These are phyloP conservation scores for Augochlorella aurata DNA, from an alignment of 2,888 invertebrate genomes.

Conservation along the genomic window DNA sequence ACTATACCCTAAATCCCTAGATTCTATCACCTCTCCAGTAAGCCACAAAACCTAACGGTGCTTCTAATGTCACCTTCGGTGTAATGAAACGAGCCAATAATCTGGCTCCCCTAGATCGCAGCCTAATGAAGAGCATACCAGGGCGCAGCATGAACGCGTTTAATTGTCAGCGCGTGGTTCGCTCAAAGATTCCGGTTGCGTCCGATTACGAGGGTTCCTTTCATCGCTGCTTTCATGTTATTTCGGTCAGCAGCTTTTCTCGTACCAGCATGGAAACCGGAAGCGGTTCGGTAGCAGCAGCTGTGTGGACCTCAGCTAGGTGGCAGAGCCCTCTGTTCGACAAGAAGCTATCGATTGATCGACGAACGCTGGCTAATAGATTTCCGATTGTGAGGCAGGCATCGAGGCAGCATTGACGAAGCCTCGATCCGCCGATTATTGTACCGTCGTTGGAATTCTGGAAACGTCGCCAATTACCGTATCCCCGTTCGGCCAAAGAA, in stretches of 20 bases:
- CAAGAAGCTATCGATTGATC: slow-evolving; percentile 26
- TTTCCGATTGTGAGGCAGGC: slow-evolving; percentile 28
- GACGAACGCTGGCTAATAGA: slow-evolving; percentile 22
- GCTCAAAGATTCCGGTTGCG: slow-evolving; percentile 22
- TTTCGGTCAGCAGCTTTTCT: slow-evolving; percentile 13
- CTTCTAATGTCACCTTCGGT: neutral
- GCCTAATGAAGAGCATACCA: neutral
- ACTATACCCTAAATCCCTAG: too few relatives aligned
- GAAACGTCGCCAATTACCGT: slow-evolving; percentile 40
- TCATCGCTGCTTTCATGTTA: slow-evolving; percentile 6
- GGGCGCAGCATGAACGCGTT: neutral
- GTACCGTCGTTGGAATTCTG: slow-evolving; percentile 39
- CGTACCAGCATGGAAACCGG: neutral
- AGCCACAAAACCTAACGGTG: neutral
- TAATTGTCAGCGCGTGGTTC: neutral
- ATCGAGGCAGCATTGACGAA: slow-evolving; percentile 46
- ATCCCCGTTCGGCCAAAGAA: slow-evolving; percentile 1
- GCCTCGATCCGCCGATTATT: slow-evolving; percentile 35
- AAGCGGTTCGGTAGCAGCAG: too few relatives aligned
- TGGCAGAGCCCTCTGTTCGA: neutral
- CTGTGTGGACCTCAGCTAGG: too few relatives aligned
- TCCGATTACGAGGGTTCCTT: slow-evolving; percentile 8
- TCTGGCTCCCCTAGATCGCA: neutral
- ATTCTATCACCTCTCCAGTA: too few relatives aligned
- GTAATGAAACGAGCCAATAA: neutral